Percentiles rank a stretch among this genome's conserved stretches.
Evolutionary conservation across 2,113 vertebrate species (phyloP).

Genomic region (Cygnus atratus): DNA sequence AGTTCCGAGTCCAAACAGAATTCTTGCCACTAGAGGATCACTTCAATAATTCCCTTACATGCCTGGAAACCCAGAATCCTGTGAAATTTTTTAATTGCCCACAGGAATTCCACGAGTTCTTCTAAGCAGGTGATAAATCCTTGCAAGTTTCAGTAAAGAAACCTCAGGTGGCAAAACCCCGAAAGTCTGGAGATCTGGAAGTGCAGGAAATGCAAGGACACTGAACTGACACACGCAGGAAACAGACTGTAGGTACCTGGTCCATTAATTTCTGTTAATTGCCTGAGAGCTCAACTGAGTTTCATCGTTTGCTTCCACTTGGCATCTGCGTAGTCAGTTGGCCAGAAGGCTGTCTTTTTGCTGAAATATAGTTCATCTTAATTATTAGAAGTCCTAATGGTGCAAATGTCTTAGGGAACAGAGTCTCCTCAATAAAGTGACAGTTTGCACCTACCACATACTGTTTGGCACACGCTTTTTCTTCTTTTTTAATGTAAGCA

Average conservation of each 20-base stretch:
- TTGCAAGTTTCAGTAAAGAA: not conserved
- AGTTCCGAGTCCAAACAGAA: not conserved
- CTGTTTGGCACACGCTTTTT: not conserved
- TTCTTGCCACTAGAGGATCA: not conserved
- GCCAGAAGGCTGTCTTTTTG: slow-evolving; percentile 19
- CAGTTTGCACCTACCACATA: not conserved
- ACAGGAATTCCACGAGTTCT: not conserved
- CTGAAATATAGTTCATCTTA: slow-evolving; percentile 27
- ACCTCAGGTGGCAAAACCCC: not conserved
- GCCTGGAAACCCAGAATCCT: not conserved
- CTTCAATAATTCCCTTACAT: not conserved
- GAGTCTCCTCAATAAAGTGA: not conserved
- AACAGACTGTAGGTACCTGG: slow-evolving; percentile 38
- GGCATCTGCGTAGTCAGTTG: slow-evolving; percentile 52
- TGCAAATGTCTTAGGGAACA: not conserved
- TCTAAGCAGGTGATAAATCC: not conserved
- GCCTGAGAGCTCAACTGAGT: not conserved
- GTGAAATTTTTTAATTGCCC: not conserved
- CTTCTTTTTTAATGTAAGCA: not conserved
- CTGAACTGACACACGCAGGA: not conserved
- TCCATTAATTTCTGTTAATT: slow-evolving; percentile 56
- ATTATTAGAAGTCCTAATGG: slow-evolving; percentile 21
- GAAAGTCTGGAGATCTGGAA: not conserved
- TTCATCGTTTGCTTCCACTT: slow-evolving; percentile 32
- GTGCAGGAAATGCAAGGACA: not conserved